phyloP scores from a whole-genome alignment of 1,140 invertebrate species.

The Eufriesea mexicana region DNA sequence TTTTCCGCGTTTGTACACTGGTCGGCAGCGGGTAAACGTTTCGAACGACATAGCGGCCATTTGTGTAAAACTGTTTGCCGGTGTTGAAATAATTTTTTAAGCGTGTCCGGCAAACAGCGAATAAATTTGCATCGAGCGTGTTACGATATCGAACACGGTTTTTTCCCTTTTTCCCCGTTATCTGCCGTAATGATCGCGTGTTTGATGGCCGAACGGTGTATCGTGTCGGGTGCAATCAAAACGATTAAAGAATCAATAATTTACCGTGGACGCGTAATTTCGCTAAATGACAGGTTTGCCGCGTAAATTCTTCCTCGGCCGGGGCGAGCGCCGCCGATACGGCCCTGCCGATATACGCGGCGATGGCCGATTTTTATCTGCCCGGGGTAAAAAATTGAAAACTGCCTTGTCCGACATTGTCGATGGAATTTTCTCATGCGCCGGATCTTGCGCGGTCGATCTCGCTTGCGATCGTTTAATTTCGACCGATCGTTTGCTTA shows the following conservation, averaged over 20 bases:
- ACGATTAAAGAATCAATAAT: constrained; percentile 43
- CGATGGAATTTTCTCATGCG: background rate
- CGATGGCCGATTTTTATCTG: constrained; percentile 12
- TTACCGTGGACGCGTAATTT: constrained; percentile 30
- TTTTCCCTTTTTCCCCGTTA: background rate
- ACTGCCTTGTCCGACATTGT: background rate
- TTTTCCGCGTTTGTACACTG: background rate
- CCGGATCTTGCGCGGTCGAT: background rate
- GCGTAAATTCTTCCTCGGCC: background rate
- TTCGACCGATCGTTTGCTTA: background rate
- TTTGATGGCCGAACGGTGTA: constrained; percentile 18
- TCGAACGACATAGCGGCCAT: background rate
- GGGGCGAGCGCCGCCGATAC: background rate
- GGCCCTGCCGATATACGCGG: background rate
- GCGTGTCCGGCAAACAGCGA: constrained; percentile 12
- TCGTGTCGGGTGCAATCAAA: constrained; percentile 31
- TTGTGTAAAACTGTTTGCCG: constrained; percentile 24
- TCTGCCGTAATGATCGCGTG: constrained; percentile 41
- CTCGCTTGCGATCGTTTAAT: constrained; percentile 9
- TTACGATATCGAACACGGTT: constrained; percentile 35
- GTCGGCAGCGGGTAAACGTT: constrained; percentile 23
- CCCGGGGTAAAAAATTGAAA: background rate
- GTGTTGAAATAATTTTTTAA: constrained; percentile 48
- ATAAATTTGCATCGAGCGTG: constrained; percentile 40
- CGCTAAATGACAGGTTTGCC: constrained; percentile 20